Evolutionary conservation across 2,888 invertebrate genomes (phyloP), one percentile per base, ranked within the genome.

Genomic region (Seira musarum): DNA sequence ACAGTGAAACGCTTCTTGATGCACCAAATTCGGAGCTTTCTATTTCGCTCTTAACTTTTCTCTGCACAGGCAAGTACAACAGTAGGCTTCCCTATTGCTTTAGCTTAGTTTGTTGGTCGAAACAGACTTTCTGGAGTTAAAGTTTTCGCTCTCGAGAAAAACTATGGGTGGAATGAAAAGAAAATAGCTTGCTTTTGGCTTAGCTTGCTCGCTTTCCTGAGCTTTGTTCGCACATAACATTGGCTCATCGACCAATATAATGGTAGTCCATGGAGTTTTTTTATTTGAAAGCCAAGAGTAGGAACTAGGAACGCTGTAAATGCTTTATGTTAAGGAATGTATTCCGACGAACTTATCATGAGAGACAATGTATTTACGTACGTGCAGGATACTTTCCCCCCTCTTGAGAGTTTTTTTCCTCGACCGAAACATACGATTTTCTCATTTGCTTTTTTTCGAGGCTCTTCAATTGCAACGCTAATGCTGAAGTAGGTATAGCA

Each of bases 171-270:
- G 63, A 2, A 64, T 17, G 71, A 40, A 57, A 67, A 60, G 77
- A 74, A 81, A 81, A 69, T 77, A 49, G 73, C 69, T 65, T 72
- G 81, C 75, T 69, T 81, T 81, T 75, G 75, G 81, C 57, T 57
- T 57, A n/a, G 57, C 57, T 57, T 57, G 57, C 72, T 76, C 81
- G 83, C 85, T 84, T 83, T 82, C 83, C 79, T 85, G 82, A 83
- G 83, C 81, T 83, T 84, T 85, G 82, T 83, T 85, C 83, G 85
- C 85, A 84, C 86, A 86, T 85, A 80, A 70, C 80, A 80, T 80
- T 71, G 63, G 63, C 30, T 71, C 70, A 57, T 46, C 68, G 53
- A 64, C 24, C 21, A 61, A 46, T 69, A 46, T 49, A 65, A 65
- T 40, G 40, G 71, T n/a, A 72, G 24, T 72, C n/a, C 72, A 63